These are phyloP conservation scores for Augiades crinisus DNA, from an alignment of 2,888 invertebrate genomes.

Conservation along the genomic window DNA sequence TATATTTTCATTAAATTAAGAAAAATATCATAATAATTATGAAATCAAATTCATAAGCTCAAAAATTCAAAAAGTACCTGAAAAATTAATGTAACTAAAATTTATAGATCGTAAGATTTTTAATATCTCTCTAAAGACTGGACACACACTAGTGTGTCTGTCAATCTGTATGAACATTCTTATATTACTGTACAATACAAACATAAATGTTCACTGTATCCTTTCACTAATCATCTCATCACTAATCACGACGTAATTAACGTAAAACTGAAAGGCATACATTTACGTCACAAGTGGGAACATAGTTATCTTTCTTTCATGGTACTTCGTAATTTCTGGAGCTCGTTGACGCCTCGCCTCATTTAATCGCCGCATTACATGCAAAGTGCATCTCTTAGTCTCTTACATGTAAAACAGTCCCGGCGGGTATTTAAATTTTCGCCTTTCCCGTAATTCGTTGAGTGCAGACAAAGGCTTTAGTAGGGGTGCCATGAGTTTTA, in stretches of 20 bases:
- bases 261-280: neutral
- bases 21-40: too few species aligned
- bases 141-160: too few species aligned
- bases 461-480: constrained; percentile 69
- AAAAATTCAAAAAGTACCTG: too few species aligned
- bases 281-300: constrained; percentile 28
- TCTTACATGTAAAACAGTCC: constrained; percentile 78
- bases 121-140: too few species aligned
- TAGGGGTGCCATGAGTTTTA: neutral
- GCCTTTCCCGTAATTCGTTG: constrained; percentile 73
- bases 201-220: too few species aligned
- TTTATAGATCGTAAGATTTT: too few species aligned
- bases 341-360: constrained; percentile 50
- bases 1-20: too few species aligned
- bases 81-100: too few species aligned
- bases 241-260: constrained; percentile 6
- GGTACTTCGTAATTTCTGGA: constrained; percentile 32
- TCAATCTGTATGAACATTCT: too few species aligned
- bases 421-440: constrained; percentile 77
- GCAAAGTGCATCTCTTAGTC: constrained; percentile 79
- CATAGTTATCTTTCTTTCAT: constrained; percentile 31
- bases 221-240: neutral
- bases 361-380: constrained; percentile 71
- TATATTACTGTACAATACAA: too few species aligned
- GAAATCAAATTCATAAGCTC: too few species aligned